Evolutionary conservation across 2,888 invertebrate genomes (phyloP).

Genomic region (Chalcosyrphus nemorum): DNA sequence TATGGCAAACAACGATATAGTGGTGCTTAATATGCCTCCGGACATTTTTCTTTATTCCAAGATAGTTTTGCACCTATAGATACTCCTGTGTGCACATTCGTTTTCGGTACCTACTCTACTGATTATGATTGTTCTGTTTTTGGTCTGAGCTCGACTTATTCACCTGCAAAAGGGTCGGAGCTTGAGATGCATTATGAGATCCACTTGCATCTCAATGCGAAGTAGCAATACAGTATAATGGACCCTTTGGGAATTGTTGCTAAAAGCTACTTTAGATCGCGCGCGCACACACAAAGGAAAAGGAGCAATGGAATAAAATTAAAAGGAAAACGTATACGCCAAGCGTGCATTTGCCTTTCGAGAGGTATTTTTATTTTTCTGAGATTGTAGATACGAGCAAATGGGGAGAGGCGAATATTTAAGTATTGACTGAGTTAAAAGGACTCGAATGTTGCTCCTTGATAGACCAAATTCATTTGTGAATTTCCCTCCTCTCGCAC

Average conservation of each 20-base stretch:
- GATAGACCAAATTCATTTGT: no score
- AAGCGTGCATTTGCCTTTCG: constrained; percentile 38
- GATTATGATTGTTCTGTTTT: constrained; percentile 52
- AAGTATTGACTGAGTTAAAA: background rate
- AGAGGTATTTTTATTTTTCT: background rate
- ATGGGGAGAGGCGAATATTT: background rate
- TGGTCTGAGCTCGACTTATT: constrained; percentile 45
- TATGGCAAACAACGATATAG: constrained; percentile 44
- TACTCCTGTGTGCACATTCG: constrained; percentile 50
- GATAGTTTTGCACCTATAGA: constrained; percentile 43
- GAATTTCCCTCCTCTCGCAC: no score
- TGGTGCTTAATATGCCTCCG: constrained; percentile 57
- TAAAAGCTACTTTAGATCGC: constrained; percentile 62
- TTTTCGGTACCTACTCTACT: constrained; percentile 5
- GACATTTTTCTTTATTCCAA: constrained; percentile 10
- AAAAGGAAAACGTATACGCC: constrained; percentile 31
- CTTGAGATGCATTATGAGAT: constrained; percentile 69
- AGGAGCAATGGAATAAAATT: background rate
- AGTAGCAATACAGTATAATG: constrained; percentile 67
- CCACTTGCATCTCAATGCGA: constrained; percentile 46
- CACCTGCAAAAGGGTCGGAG: constrained; percentile 23
- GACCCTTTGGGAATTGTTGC: constrained; percentile 64
- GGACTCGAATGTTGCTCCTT: no score
- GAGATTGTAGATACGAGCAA: background rate
- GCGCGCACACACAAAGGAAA: background rate